Base-by-base conservation (phyloP, 2,797 vertebrate genomes). In the Coranthus polyacanthus region DNA sequence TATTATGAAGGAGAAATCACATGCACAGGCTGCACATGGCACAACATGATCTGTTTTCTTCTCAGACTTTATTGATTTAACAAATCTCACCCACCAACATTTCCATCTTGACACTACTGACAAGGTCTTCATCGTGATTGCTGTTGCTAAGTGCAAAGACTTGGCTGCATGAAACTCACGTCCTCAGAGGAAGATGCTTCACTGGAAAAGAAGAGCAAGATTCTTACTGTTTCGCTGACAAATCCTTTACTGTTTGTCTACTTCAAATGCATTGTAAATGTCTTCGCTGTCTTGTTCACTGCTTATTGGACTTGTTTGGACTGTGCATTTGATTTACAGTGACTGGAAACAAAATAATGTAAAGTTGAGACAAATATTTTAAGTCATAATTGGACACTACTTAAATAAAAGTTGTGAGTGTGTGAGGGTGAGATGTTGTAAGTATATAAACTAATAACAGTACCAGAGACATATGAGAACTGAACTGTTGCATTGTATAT, bases 11-110 rank as follows among this genome's bases (percentile, higher is more conserved):
- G 26, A 22, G 39, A 59, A 13, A 39, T 39, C 57, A 60, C 42
- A 29, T 51, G 61, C 38, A 46, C 42, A 12, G 44, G 71, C 45
- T 68, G 39, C 56, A 46, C 29, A 20, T 50, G 36, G 22, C 72
- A 56, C 3, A 54, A 32, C 16, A 7, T 15, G 53, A 57, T 38
- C 29, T 13, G 32, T 37, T 43, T 51, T 62, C 50, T 29, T 75
- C 21, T 78, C 70, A 78, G 73, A 82, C 76, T 62, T 43, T 56
- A 78, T 67, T 46, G 70, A 78, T 79, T 56, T 55, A 60, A 71
- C 46, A 64, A 34, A 76, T 51, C 61, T 82, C 72, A 58, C 63
- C 67, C 72, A 49, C 72, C 32, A 58, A 46, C 53, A n/a, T 76
- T 73, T 72, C 51, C 51, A 68, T 46, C 54, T 44, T 37, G 18